These are phyloP conservation scores for Therioaphis trifolii DNA, from an alignment of 2,888 invertebrate species.

Conservation along the genomic window DNA sequence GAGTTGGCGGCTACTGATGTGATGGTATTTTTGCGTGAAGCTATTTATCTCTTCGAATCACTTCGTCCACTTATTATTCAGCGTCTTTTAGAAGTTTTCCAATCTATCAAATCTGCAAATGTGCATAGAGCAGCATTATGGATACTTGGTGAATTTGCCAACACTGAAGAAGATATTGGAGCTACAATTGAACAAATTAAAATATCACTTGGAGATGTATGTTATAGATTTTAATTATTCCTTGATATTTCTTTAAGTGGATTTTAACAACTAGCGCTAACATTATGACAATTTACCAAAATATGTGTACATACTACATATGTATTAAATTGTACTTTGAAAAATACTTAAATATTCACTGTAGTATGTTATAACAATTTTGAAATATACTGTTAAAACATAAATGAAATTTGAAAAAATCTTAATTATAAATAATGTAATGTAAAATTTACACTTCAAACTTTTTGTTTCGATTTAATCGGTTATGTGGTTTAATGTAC, in stretches of 20 bases:
- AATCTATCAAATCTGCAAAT: conserved; percentile 88
- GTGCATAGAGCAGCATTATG: conserved; percentile 94
- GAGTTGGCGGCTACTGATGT: conserved; percentile 94
- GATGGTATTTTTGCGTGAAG: conserved; percentile 92
- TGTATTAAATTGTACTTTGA: too few relatives aligned
- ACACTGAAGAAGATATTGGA: conserved; percentile 79
- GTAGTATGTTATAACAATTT: too few relatives aligned
- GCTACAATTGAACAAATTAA: conserved; percentile 83
- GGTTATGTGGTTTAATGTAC: too few relatives aligned
- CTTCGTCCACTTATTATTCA: conserved; percentile 82
- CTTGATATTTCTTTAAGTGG: not conserved
- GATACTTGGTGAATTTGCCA: conserved; percentile 97
- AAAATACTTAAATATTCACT: too few relatives aligned
- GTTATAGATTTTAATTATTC: conserved; percentile 61
- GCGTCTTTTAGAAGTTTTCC: conserved; percentile 82
- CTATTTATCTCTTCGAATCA: conserved; percentile 91
- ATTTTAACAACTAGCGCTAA: too few relatives aligned
- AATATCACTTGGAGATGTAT: conserved; percentile 78
- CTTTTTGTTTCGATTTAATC: too few relatives aligned
- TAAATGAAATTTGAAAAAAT: too few relatives aligned
- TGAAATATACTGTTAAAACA: too few relatives aligned
- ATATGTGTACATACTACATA: too few relatives aligned
- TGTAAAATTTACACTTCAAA: too few relatives aligned
- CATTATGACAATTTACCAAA: too few relatives aligned
- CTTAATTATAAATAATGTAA: too few relatives aligned